A percentile compares a stretch with the other conserved stretches of the same genome.
phyloP scores from a whole-genome alignment of 2,888 invertebrate species.

The Syrphus vitripennis region DNA sequence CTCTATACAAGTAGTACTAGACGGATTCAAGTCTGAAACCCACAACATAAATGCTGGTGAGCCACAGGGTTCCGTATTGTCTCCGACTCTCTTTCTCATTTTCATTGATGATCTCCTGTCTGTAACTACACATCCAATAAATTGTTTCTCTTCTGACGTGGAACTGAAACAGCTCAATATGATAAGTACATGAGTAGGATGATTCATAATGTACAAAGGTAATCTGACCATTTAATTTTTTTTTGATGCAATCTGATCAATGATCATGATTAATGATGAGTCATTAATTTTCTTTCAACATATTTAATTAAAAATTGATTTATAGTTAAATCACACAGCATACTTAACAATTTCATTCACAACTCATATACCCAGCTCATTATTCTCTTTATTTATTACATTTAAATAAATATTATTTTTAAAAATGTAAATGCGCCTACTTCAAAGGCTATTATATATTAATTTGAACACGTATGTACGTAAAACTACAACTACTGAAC shows the following conservation, averaged over 20 bases:
- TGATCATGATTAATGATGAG: neutral
- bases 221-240: neutral
- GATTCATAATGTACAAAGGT: too few species aligned
- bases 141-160: too few species aligned
- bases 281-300: neutral
- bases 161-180: too few species aligned
- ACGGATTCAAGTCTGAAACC: too few species aligned
- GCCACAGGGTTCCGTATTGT: too few species aligned
- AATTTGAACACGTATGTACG: neutral
- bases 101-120: too few species aligned
- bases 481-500: neutral
- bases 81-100: too few species aligned
- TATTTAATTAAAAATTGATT: neutral
- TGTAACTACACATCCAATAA: too few species aligned
- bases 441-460: constrained; percentile 7
- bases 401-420: constrained; percentile 2
- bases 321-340: neutral
- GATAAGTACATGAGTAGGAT: too few species aligned
- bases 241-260: neutral
- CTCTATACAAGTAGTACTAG: too few species aligned
- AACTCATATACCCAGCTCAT: neutral
- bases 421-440: neutral
- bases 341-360: neutral
- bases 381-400: constrained; percentile 10
- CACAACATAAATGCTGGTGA: too few species aligned